Base-by-base conservation (phyloP, 2,797 vertebrate genomes). In the Hirundo rustica region DNA sequence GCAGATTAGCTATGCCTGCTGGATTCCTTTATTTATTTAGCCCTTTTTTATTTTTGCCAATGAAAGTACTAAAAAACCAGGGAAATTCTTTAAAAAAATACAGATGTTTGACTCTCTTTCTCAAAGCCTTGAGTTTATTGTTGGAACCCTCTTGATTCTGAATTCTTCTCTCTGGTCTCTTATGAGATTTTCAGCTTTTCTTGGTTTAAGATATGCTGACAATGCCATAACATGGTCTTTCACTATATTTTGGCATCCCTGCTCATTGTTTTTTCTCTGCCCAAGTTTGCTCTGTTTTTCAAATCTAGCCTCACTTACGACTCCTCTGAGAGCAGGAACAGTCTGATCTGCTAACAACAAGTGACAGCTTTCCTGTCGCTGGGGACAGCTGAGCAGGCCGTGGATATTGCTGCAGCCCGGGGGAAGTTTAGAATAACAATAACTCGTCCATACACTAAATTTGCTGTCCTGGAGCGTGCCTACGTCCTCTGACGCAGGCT, bases 321-420 rank as follows among this genome's bases (percentile, higher is more conserved):
- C 89, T 95, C 91, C 92, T 96, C 70, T 67, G 94, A 95, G 96
- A 90, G 45, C 94, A 93, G 92, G 95, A 96, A 91, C 94, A 84
- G 89, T 92, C 60, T 84, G 79, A 93, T 92, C 54, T 11, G 76
- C 94, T 96, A 73, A 93, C 92, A 95, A 29, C 76, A 73, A 96
- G 94, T 96, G 94, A 91, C 94, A 97, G 95, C 92, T 97, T 94
- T 96, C 92, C 96, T 96, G 96, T 95, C 73, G 8, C 92, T 91
- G 86, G 85, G 93, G 85, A 78, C 93, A 85, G 84, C 85, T 76
- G 88, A 73, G 68, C 90, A 76, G 92, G 78, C 86, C 89, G 74
- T 30, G 87, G 72, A 13, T 22, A 29, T 36, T 85, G 91, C 92
- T 58, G 93, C 84, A 80, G 74, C n/a, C 78, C 23, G 81, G 93